These are phyloP conservation scores for Phoebastria nigripes DNA, from an alignment of 2,797 vertebrate genomes.

Conservation along the genomic window DNA sequence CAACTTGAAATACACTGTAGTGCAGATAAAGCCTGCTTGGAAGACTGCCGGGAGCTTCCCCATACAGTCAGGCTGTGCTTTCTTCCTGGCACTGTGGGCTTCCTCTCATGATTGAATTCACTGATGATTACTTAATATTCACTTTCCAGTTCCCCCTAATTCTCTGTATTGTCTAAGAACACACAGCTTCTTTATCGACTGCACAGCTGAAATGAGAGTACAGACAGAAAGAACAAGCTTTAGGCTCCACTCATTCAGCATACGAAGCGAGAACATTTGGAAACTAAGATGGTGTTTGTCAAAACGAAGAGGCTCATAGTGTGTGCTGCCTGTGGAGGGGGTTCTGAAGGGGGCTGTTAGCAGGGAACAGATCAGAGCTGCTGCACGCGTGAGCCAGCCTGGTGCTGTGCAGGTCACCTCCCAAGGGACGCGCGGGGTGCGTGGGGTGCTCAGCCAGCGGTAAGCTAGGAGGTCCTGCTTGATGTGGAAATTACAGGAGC, in stretches of 20 bases:
- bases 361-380: neutral
- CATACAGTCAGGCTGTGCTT: neutral
- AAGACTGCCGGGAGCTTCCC: slow-evolving; percentile 33
- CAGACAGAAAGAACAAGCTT: neutral
- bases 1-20: slow-evolving; percentile 79
- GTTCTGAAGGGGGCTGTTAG: neutral
- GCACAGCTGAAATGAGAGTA: neutral
- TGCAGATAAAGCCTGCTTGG: slow-evolving; percentile 76
- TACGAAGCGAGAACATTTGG: neutral
- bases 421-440: accelerated
- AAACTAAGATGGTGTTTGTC: neutral
- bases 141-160: neutral
- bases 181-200: neutral
- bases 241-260: neutral
- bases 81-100: neutral
- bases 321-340: neutral
- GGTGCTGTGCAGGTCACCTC: neutral
- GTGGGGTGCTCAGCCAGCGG: neutral
- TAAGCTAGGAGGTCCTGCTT: neutral
- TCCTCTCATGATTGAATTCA: neutral
- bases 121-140: neutral
- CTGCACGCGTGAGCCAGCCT: neutral
- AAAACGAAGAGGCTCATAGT: neutral
- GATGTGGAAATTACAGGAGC: neutral
- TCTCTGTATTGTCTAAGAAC: neutral